phyloP scores from a whole-genome alignment of 2,888 invertebrate genomes.

The Dorcus parallelipipedus region DNA sequence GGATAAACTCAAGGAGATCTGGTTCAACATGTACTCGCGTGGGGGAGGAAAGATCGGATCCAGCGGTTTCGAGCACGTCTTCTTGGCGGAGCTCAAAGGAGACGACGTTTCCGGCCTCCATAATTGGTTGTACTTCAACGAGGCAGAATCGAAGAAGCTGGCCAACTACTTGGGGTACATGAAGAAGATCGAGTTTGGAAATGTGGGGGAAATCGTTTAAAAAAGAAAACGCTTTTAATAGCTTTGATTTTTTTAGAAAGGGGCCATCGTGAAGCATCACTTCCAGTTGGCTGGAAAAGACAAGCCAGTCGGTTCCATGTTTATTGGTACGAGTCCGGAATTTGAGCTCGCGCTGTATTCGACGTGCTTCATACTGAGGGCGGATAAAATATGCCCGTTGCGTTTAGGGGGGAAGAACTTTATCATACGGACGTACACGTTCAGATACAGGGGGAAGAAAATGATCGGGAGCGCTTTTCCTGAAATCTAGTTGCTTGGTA shows the following conservation, averaged over 20 bases:
- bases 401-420: constrained; percentile 69
- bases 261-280: constrained; percentile 68
- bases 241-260: constrained; percentile 61
- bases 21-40: constrained; percentile 82
- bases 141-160: constrained; percentile 68
- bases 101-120: constrained; percentile 80
- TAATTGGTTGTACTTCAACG: constrained; percentile 85
- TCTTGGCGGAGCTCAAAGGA: constrained; percentile 81
- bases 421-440: constrained; percentile 70
- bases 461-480: constrained; percentile 81
- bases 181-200: constrained; percentile 66
- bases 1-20: constrained; percentile 68
- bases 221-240: too few relatives aligned
- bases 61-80: constrained; percentile 90
- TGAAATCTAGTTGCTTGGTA: constrained; percentile 56
- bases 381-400: constrained; percentile 71
- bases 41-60: constrained; percentile 77
- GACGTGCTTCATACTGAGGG: constrained; percentile 76
- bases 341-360: constrained; percentile 88
- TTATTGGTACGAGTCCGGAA: constrained; percentile 86
- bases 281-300: constrained; percentile 67
- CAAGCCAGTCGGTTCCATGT: constrained; percentile 76
- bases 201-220: constrained; percentile 54
- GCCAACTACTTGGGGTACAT: constrained; percentile 78
- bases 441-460: constrained; percentile 71